Evolutionary conservation across 2,888 invertebrate genomes (phyloP).

Genomic region (Mesorhabditis spiculigera): DNA sequence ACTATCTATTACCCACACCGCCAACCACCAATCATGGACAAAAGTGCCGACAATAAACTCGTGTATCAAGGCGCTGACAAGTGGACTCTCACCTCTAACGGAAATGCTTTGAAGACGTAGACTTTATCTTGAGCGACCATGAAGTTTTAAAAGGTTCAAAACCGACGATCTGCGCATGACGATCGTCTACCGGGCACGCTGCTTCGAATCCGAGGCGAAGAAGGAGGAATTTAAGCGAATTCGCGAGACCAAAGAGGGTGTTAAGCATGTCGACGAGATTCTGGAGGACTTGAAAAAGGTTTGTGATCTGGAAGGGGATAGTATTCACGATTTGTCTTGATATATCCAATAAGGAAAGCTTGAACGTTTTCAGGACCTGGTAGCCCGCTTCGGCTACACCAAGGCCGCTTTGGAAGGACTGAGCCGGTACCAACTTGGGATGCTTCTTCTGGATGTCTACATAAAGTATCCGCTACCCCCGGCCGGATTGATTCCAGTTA

Average conservation of each 20-base stretch:
- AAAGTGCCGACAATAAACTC: background rate
- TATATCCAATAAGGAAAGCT: background rate
- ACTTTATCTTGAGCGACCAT: background rate
- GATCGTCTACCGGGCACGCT: conserved; percentile 17
- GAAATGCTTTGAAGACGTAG: conserved; percentile 2
- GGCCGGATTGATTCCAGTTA: background rate
- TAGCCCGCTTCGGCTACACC: background rate
- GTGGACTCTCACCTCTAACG: background rate
- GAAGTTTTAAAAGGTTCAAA: conserved; percentile 8
- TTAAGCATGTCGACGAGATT: background rate
- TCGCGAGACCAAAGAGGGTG: background rate
- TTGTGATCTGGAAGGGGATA: background rate
- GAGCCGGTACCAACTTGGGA: background rate
- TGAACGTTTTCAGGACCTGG: background rate
- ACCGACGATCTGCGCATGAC: conserved; percentile 18
- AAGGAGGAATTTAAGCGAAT: background rate
- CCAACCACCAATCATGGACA: conserved; percentile 9
- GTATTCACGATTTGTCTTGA: no score
- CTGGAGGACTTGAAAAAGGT: background rate
- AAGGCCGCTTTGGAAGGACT: background rate
- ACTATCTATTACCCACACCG: conserved; percentile 13
- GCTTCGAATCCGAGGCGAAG: conserved; percentile 15
- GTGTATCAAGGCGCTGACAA: background rate
- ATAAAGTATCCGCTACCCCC: conserved; percentile 3
- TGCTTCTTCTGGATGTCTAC: background rate